These are phyloP conservation scores for Caenorhabditis latens DNA, from an alignment of 1,140 invertebrate genomes.

Conservation along the genomic window DNA sequence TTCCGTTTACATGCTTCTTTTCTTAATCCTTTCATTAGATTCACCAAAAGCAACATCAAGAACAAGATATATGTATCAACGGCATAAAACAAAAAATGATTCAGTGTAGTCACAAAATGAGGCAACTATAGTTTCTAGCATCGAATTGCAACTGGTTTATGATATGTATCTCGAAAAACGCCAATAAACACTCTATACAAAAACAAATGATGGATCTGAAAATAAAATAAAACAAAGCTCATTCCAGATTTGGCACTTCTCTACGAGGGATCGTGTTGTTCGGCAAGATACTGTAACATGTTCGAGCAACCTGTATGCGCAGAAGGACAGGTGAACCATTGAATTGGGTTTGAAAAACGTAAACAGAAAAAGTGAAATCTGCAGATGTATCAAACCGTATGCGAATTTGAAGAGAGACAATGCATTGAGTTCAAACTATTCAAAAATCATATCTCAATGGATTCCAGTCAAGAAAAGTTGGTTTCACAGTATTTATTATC, in stretches of 20 bases:
- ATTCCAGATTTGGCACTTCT: conserved; percentile 28
- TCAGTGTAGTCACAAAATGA: background rate
- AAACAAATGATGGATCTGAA: background rate
- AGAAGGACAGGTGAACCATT: background rate
- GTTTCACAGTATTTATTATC: background rate
- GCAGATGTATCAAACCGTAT: conserved; percentile 39
- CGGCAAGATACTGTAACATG: conserved; percentile 45
- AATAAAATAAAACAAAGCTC: background rate
- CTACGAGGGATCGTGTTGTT: conserved; percentile 40
- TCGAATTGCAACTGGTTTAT: conserved; percentile 15
- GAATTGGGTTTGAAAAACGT: background rate
- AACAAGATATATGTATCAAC: background rate
- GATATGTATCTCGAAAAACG: background rate
- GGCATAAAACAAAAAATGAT: background rate
- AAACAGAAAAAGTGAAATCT: background rate
- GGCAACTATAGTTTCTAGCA: conserved; percentile 24
- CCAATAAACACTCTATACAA: background rate
- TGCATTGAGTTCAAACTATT: conserved; percentile 33
- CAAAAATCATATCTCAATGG: conserved; percentile 52
- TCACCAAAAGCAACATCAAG: background rate
- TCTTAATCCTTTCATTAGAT: conserved; percentile 18
- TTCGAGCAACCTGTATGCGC: conserved; percentile 37
- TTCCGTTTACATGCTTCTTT: background rate
- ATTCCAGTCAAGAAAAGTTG: conserved; percentile 33
- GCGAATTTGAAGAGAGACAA: conserved; percentile 47